Percentiles rank a stretch among this genome's conserved stretches.
phyloP scores from a whole-genome alignment of 2,888 invertebrate species.

The Chironomus riparius region DNA sequence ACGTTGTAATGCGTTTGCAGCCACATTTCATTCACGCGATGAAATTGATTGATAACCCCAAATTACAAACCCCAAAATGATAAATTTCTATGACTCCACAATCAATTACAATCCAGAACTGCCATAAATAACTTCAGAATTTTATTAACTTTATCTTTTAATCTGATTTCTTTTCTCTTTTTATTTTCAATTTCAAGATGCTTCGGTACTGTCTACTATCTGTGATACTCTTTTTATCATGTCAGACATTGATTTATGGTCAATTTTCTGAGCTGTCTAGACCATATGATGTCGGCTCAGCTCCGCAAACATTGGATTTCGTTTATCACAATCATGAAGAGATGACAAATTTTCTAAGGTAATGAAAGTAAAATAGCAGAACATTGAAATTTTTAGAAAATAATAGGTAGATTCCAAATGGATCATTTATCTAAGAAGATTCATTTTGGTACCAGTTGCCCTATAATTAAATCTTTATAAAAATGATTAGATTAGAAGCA shows the following conservation, averaged over 20 bases:
- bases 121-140: too few relatives aligned
- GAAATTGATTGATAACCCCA: too few relatives aligned
- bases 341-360: conserved; percentile 71
- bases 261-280: conserved; percentile 5
- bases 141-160: too few relatives aligned
- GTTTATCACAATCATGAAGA: conserved; percentile 81
- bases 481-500: background rate
- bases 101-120: too few relatives aligned
- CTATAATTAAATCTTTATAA: background rate
- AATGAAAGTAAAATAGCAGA: conserved; percentile 2
- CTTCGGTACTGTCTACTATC: background rate
- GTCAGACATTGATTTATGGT: conserved; percentile 12
- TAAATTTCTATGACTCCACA: too few relatives aligned
- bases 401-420: too few relatives aligned
- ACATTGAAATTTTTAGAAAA: too few relatives aligned
- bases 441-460: background rate
- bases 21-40: too few relatives aligned
- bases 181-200: conserved; percentile 10
- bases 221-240: conserved; percentile 18
- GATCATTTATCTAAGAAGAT: too few relatives aligned
- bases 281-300: background rate
- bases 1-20: too few relatives aligned
- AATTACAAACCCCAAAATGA: too few relatives aligned
- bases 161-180: background rate
- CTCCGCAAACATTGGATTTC: conserved; percentile 51